Conservation (phyloP, 2,797 vertebrate genomes). For the Enteromius unitaeniatus region DNA sequence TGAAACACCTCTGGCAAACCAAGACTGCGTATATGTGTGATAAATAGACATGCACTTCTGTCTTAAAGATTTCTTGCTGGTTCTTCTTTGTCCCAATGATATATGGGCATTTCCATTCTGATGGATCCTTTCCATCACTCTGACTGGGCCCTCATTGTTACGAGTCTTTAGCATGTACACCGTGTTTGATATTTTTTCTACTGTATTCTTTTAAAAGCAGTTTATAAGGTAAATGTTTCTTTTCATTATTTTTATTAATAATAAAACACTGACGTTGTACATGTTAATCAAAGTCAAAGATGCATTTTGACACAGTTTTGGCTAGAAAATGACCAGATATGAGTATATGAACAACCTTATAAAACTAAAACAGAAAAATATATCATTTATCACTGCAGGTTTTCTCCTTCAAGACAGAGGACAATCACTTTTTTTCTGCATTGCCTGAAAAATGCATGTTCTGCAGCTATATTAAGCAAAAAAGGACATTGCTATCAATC, state of each 20-base stretch:
- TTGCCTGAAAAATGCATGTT: not conserved
- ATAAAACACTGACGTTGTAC: not conserved
- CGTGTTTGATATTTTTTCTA: not conserved
- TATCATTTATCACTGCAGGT: slow-evolving; percentile 9
- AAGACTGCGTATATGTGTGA: not conserved
- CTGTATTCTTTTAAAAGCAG: not conserved
- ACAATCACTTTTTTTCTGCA: slow-evolving; percentile 12
- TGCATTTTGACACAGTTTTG: slow-evolving; percentile 4
- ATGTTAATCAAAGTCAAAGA: not conserved
- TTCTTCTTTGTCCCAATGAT: not conserved
- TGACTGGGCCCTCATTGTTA: not conserved
- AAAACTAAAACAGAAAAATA: slow-evolving; percentile 1
- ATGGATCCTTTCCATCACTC: not conserved
- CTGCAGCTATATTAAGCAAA: slow-evolving; percentile 31
- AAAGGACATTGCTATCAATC: slow-evolving; percentile 33
- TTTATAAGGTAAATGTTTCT: not conserved
- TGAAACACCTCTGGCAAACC: not conserved
- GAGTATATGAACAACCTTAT: slow-evolving; percentile 1
- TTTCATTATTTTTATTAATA: not conserved
- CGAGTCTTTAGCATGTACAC: not conserved
- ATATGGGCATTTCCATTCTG: not conserved
- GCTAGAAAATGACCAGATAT: not conserved
- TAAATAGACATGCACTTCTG: not conserved
- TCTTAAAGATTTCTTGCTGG: not conserved
- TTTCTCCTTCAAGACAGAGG: slow-evolving; percentile 30